phyloP scores from a whole-genome alignment of 2,888 invertebrate genomes.

The Campoplex capitator region DNA sequence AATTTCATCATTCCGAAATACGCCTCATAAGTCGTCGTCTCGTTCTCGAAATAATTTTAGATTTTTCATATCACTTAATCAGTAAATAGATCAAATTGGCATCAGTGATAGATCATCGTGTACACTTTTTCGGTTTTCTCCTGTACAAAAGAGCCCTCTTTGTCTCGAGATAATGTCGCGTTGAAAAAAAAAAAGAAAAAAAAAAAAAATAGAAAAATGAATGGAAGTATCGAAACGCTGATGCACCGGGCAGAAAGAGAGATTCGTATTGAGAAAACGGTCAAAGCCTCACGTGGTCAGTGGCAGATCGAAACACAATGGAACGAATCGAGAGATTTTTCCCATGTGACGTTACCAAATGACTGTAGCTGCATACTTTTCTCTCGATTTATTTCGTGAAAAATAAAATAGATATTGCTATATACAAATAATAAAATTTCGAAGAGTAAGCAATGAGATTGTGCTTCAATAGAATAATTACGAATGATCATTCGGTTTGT shows the following conservation, averaged over 20 bases:
- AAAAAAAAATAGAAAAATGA: conserved; percentile 3
- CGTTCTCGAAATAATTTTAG: conserved; percentile 73
- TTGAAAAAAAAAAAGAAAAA: too few relatives aligned
- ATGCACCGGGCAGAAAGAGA: conserved; percentile 38
- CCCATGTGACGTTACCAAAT: not conserved
- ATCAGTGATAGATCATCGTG: conserved; percentile 17
- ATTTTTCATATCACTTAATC: conserved; percentile 55
- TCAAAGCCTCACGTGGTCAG: conserved; percentile 31
- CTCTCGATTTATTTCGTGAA: conserved; percentile 40
- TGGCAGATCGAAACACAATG: conserved; percentile 31
- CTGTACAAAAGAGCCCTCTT: conserved; percentile 47
- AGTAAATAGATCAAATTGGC: conserved; percentile 62
- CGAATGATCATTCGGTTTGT: not conserved
- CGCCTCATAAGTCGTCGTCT: conserved; percentile 68
- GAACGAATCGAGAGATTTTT: conserved; percentile 39
- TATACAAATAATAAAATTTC: not conserved
- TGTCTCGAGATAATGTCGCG: not conserved
- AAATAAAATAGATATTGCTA: conserved; percentile 6
- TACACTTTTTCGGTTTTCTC: conserved; percentile 41
- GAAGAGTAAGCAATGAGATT: not conserved
- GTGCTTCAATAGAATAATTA: not conserved
- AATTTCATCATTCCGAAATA: not conserved
- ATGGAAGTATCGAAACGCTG: conserved; percentile 4
- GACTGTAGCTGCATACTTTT: conserved; percentile 1
- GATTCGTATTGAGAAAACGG: conserved; percentile 24